These are phyloP conservation scores for Orchesella cincta DNA, from an alignment of 1,140 invertebrate species.

Conservation along the genomic window DNA sequence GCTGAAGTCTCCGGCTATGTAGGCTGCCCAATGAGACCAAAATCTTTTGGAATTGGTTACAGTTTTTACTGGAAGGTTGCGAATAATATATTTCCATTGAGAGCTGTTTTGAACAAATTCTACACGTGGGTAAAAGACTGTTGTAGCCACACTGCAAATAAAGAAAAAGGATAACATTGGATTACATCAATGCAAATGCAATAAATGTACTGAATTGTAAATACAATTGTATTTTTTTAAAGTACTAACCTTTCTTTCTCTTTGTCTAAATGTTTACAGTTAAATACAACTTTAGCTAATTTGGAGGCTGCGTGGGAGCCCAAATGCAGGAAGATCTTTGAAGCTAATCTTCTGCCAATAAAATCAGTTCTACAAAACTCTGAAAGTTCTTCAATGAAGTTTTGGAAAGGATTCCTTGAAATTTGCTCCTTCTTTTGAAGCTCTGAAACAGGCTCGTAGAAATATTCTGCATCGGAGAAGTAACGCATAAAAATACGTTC, in stretches of 20 bases:
- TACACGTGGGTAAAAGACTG: slow-evolving; percentile 27
- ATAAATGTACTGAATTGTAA: slow-evolving; percentile 12
- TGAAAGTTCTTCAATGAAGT: slow-evolving; percentile 23
- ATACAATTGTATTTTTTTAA: background rate
- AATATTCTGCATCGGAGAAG: slow-evolving; percentile 40
- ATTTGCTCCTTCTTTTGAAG: too few species aligned
- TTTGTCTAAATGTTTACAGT: slow-evolving; percentile 21
- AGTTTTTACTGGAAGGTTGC: slow-evolving; percentile 32
- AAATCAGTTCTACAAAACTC: slow-evolving; percentile 25
- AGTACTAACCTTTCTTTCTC: background rate
- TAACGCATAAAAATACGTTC: slow-evolving; percentile 42
- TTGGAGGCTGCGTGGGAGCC: slow-evolving; percentile 24
- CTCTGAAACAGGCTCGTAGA: slow-evolving; percentile 10
- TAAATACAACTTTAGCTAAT: slow-evolving; percentile 31
- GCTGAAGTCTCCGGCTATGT: background rate
- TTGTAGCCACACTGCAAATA: slow-evolving; percentile 15
- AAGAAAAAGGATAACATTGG: too few species aligned
- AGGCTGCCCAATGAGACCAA: slow-evolving; percentile 39
- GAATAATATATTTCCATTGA: slow-evolving; percentile 37
- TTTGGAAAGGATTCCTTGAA: slow-evolving; percentile 27
- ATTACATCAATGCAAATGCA: slow-evolving; percentile 1
- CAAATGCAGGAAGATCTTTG: slow-evolving; percentile 36
- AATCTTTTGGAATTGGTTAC: slow-evolving; percentile 20
- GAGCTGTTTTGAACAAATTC: slow-evolving; percentile 35
- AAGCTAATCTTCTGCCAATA: slow-evolving; percentile 33